Evolutionary conservation across 2,113 vertebrate genomes (phyloP), one percentile per base, ranked within the genome.

Genomic region (Phalacrocorax pelagicus): DNA sequence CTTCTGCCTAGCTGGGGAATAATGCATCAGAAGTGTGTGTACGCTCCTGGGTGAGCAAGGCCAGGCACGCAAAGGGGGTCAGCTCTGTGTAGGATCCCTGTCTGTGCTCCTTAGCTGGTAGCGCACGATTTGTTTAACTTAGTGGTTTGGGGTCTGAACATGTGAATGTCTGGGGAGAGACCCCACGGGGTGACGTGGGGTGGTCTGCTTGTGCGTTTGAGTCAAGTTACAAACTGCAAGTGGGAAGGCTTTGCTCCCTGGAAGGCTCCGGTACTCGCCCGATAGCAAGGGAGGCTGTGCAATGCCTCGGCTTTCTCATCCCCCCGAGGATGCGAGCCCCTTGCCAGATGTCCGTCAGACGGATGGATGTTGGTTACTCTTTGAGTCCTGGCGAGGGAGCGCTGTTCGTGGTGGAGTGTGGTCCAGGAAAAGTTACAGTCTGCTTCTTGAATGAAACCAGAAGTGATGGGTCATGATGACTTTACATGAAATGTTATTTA

Each of bases 61-160:
- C 19, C 16, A 7, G 84, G 65, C 47, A 4, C 3, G 0, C n/a
- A 1, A 0, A 7, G 40, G 36, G 61, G 2, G 4, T 69, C 69
- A 30, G 73, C 69, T 29, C 2, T 27, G 3, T 1, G 6, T 15
- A 6, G 72, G 49, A 1, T 20, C 46, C 52, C 0, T 1, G 16
- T 23, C 66, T 18, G 47, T 40, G 6, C 22, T n/a, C 58, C 55
- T 65, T 0, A 2, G 49, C 32, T 65, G 63, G 62, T 9, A 20
- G 19, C 72, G 13, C 32, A 2, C 10, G 19, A 15, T 2, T 36
- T 17, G 30, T 23, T 44, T 83, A 67, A 58, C 10, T 2, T 19
- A 1, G n/a, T 1, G 40, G 19, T 91, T 44, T 30, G 63, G n/a
- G 44, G 20, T 79, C 55, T 15, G 47, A 55, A 11, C 2, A 0